phyloP scores from a whole-genome alignment of 37 sponge, comb jelly and placozoan species.

The Spongilla lacustris region DNA sequence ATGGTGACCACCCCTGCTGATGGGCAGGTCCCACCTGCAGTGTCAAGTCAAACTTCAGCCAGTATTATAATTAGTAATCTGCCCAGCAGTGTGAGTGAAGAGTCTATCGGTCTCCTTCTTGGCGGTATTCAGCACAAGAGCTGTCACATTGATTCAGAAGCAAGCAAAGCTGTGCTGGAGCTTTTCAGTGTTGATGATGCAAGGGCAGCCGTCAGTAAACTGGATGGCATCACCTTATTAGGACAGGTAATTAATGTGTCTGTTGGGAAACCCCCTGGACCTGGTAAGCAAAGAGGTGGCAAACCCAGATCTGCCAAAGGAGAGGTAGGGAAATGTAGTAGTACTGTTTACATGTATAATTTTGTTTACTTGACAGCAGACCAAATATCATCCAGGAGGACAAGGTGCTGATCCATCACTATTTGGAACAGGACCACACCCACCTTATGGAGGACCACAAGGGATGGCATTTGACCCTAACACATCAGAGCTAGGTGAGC shows the following conservation, averaged over 20 bases:
- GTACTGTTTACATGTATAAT: background rate
- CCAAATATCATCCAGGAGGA: background rate
- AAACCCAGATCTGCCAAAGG: background rate
- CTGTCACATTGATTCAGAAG: background rate
- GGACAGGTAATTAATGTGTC: slow-evolving; percentile 10
- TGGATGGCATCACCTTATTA: slow-evolving; percentile 26
- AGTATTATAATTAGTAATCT: background rate
- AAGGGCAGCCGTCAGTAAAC: background rate
- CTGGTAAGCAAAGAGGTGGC: background rate
- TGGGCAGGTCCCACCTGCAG: background rate
- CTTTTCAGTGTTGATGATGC: slow-evolving; percentile 15
- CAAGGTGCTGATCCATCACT: background rate
- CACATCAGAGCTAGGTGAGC: too few relatives aligned
- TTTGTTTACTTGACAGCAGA: background rate
- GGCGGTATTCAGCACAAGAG: background rate
- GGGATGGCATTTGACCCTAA: too few relatives aligned
- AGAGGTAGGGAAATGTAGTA: background rate
- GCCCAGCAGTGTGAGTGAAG: background rate
- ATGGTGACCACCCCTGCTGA: background rate
- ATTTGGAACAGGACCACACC: background rate
- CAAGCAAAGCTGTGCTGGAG: background rate
- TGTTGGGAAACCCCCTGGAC: background rate
- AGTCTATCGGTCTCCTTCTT: background rate
- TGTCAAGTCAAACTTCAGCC: background rate
- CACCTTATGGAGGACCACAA: too few relatives aligned